phyloP scores from a whole-genome alignment of 2,797 vertebrate species.

The Kryptopterus vitreolus region DNA sequence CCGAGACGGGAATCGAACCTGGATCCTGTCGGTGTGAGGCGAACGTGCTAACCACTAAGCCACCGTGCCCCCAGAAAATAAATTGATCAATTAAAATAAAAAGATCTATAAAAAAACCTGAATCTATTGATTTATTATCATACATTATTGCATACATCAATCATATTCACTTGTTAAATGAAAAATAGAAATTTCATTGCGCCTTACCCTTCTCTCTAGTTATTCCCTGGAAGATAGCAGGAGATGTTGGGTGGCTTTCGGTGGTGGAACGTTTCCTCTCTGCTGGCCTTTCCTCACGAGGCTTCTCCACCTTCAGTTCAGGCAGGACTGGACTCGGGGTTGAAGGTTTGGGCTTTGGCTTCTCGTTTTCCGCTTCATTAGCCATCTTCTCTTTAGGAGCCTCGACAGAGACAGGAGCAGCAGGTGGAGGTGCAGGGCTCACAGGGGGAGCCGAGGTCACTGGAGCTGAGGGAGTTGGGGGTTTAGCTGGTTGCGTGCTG shows the following conservation, averaged over 20 bases:
- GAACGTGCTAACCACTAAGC: no score
- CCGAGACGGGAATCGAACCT: no score
- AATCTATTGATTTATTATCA: no score
- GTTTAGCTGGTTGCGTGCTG: conserved; percentile 65
- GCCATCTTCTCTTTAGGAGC: conserved; percentile 39
- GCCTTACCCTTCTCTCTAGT: conserved; percentile 55
- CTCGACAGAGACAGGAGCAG: neutral
- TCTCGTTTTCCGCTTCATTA: conserved; percentile 35
- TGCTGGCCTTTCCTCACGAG: conserved; percentile 27
- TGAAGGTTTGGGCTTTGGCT: conserved; percentile 29
- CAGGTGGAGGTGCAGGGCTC: conserved; percentile 43
- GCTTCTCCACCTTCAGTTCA: conserved; percentile 54
- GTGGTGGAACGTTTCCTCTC: conserved; percentile 47
- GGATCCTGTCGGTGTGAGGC: no score
- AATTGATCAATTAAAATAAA: no score
- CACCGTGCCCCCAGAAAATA: no score
- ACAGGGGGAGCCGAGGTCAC: conserved; percentile 58
- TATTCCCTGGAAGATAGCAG: conserved; percentile 43
- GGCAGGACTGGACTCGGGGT: conserved; percentile 17
- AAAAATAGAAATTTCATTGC: neutral
- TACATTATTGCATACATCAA: neutral
- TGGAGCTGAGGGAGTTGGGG: conserved; percentile 58
- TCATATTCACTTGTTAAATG: neutral
- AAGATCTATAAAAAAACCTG: no score
- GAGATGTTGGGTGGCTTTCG: conserved; percentile 20